Base-by-base conservation (phyloP, 1,140 invertebrate species). In the Tyrophagus putrescentiae region DNA sequence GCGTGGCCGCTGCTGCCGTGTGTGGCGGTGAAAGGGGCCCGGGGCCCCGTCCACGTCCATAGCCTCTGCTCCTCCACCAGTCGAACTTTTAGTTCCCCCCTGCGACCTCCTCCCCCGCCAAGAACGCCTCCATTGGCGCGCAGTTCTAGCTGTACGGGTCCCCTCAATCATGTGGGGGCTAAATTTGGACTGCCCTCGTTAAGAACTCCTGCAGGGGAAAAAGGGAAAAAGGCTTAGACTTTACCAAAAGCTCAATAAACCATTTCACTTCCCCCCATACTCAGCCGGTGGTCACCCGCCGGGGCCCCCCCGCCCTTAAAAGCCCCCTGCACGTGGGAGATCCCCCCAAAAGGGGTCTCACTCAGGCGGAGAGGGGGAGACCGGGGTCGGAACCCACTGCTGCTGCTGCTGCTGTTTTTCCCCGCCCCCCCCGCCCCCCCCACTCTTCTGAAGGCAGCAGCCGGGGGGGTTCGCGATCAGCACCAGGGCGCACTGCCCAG, bases 401-500 rank as follows among this genome's bases (percentile, higher is more conserved):
- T 67, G 63, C 13, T 66, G 59, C 27, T 41, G 62, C 28, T 64
- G 60, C 54, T 57, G 64, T 39, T 39, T 21, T 13, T 13, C 21
- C 13, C 36, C n/a, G n/a, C n/a, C n/a, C n/a, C n/a, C 36, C 13
- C 13, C 13, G 13, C 39, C 11, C 25, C n/a, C 9, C 27, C 39
- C 13, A 18, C 25, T 33, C 18, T 25, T 54, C 39, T 28, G 25
- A 29, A 39, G 71, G 65, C 5, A 76, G 64, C 27, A 73, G 67
- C 33, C 63, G 63, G 1, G 73, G 73, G n/a, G 69, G 70, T 58
- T 71, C 67, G 3, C 69, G 56, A 75, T 57, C 5, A 95, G 73
- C 62, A 86, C 82, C 62, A 85, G 73, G 1, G 87, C 87, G 67
- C 84, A 87, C 61, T 82, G 81, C 69, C 90, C 83, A 66, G 93